phyloP scores from a whole-genome alignment of 2,888 invertebrate genomes.

The Tipula unca region DNA sequence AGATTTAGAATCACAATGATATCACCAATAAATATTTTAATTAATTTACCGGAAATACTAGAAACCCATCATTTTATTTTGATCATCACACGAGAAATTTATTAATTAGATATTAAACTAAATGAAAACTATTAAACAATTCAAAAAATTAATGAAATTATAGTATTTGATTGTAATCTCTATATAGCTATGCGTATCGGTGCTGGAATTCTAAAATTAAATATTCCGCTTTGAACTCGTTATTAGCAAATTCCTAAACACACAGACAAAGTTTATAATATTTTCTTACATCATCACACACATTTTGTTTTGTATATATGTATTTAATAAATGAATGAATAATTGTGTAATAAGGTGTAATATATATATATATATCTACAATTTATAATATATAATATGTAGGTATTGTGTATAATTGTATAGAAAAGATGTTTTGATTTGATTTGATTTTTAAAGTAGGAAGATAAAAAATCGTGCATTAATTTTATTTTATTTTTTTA shows the following conservation, averaged over 20 bases:
- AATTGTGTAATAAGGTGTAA: not conserved
- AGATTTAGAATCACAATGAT: not conserved
- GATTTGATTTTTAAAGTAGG: not conserved
- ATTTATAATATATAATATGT: not conserved
- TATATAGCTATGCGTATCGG: not conserved
- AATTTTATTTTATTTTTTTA: not conserved
- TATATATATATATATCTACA: not conserved
- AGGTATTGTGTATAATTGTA: not conserved
- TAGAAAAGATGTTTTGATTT: not conserved
- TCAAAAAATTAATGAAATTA: not conserved
- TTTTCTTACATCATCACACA: slow-evolving; percentile 9
- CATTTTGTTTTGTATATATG: not conserved
- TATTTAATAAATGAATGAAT: not conserved
- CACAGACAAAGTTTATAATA: not conserved
- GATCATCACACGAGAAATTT: no score
- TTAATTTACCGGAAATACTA: not conserved
- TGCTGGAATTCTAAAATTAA: not conserved
- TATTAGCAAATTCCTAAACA: not conserved
- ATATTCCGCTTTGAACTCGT: not conserved
- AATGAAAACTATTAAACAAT: not conserved
- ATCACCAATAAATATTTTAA: not conserved
- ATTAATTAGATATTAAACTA: not conserved
- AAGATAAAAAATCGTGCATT: not conserved
- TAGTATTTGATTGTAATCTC: not conserved
- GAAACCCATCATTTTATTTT: not conserved